A percentile compares a stretch with the other conserved stretches of the same genome.
Evolutionary conservation across 2,888 invertebrate genomes (phyloP).

Genomic region (Nephrotoma flavescens): DNA sequence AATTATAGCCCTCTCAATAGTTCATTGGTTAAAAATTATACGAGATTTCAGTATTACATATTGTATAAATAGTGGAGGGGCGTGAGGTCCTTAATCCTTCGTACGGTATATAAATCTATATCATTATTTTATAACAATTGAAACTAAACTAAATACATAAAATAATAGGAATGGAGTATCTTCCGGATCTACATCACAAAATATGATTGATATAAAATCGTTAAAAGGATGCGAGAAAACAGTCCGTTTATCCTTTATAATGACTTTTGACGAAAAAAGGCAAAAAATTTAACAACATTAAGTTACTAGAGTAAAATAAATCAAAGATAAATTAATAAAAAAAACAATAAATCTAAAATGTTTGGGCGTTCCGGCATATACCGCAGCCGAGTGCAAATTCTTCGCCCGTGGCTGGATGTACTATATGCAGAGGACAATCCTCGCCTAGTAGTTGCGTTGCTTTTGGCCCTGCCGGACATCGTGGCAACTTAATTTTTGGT

Average conservation of each 20-base stretch:
- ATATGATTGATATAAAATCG: neutral
- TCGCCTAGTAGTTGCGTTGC: conserved; percentile 86
- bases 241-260: neutral
- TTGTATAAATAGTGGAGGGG: no score
- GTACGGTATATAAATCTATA: neutral
- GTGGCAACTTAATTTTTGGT: conserved; percentile 71
- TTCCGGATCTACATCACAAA: neutral
- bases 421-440: conserved; percentile 89
- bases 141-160: neutral
- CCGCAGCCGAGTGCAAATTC: conserved; percentile 98
- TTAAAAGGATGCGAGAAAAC: neutral
- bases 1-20: no score
- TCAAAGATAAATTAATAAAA: neutral
- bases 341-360: conserved; percentile 40
- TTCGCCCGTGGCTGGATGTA: conserved; percentile 94
- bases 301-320: neutral
- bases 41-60: no score
- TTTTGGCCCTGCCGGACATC: conserved; percentile 91
- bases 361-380: conserved; percentile 89
- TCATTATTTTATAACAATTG: neutral
- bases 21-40: no score
- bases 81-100: neutral
- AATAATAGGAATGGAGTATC: neutral
- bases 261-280: neutral
- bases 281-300: neutral